Evolutionary conservation across 1,140 invertebrate species (phyloP).

Genomic region (Neodiprion fabricii): DNA sequence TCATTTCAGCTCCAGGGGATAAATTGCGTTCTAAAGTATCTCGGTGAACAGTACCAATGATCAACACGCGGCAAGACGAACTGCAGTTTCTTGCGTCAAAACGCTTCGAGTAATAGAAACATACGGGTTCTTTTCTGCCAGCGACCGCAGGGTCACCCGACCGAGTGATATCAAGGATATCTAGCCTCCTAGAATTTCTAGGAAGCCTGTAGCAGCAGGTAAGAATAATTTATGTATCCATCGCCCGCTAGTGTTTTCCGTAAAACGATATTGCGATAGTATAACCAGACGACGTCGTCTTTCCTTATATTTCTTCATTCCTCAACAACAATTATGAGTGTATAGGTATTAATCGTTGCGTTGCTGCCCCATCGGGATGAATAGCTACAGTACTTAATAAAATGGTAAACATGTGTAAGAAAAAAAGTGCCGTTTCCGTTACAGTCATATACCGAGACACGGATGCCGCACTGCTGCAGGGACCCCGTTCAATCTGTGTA

Average conservation of each 20-base stretch:
- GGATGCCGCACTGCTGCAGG: no score
- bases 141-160: not conserved
- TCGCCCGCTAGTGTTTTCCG: not conserved
- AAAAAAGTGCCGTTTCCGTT: no score
- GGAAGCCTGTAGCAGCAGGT: not conserved
- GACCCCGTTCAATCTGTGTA: no score
- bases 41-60: not conserved
- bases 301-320: not conserved
- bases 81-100: not conserved
- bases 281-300: not conserved
- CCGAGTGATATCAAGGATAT: slow-evolving; percentile 1
- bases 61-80: not conserved
- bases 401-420: no score
- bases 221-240: not conserved
- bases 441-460: no score
- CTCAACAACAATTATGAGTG: no score
- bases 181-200: not conserved
- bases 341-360: no score
- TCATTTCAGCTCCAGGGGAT: no score
- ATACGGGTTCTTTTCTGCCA: not conserved
- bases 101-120: not conserved
- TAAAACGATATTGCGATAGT: slow-evolving; percentile 1
- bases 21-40: no score
- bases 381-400: no score
- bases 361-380: no score